Conservation (phyloP, 2,888 invertebrate species). For the Drosophila nigritarsus region DNA sequence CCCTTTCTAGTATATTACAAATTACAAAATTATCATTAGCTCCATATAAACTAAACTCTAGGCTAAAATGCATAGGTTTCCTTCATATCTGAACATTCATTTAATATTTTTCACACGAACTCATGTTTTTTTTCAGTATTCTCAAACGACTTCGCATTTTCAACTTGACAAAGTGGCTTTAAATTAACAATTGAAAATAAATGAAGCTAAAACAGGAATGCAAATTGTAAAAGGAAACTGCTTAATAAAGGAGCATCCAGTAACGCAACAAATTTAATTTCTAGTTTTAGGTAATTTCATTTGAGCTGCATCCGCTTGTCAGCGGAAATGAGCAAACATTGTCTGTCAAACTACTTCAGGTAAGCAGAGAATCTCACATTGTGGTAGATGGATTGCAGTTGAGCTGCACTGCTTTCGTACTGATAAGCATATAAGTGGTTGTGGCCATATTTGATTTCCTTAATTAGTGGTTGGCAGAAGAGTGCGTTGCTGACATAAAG, state of each 20-base stretch:
- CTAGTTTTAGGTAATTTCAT: constrained; percentile 48
- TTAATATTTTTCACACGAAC: constrained; percentile 2
- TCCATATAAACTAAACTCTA: neutral
- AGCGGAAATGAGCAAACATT: constrained; percentile 36
- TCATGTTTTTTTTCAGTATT: neutral
- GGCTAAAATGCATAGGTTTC: neutral
- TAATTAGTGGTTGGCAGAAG: constrained; percentile 25
- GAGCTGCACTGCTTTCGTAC: neutral
- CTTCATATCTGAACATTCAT: neutral
- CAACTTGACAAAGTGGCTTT: neutral
- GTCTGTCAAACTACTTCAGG: neutral
- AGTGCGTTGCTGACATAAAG: neutral
- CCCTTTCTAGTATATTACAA: neutral
- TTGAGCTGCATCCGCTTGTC: constrained; percentile 36
- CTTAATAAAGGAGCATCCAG: constrained; percentile 7
- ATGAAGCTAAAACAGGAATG: constrained; percentile 42
- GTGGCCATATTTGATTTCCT: constrained; percentile 15
- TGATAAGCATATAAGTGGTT: constrained; percentile 36
- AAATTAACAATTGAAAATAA: constrained; percentile 47
- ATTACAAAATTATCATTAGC: neutral
- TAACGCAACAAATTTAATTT: constrained; percentile 36
- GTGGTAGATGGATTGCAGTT: neutral
- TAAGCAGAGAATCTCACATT: neutral
- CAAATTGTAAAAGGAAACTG: constrained; percentile 46
- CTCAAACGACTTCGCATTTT: neutral